phyloP scores from a whole-genome alignment of 2,113 vertebrate species.

The Acanthisitta chloris region DNA sequence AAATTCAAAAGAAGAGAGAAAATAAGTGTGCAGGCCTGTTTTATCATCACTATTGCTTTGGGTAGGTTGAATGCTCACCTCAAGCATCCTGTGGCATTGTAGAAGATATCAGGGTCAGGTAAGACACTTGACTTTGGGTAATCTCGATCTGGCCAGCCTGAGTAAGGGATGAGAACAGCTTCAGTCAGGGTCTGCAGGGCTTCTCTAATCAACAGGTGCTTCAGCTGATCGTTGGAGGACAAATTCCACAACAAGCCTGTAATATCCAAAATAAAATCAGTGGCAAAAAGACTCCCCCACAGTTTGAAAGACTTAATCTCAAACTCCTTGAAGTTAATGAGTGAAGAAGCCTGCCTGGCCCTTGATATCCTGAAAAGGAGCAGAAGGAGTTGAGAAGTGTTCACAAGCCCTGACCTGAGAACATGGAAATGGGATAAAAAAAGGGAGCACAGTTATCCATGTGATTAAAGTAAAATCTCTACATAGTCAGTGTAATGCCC shows the following conservation, averaged over 20 bases:
- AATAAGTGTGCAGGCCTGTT: background rate
- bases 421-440: background rate
- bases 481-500: rapidly evolving
- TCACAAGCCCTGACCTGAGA: background rate
- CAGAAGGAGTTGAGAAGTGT: background rate
- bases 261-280: background rate
- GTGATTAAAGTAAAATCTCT: background rate
- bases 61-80: slow-evolving; percentile 68
- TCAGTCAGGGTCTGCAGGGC: slow-evolving; percentile 77
- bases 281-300: background rate
- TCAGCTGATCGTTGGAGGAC: slow-evolving; percentile 92
- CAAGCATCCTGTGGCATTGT: slow-evolving; percentile 89
- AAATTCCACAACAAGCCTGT: slow-evolving; percentile 95
- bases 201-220: slow-evolving; percentile 77
- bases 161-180: slow-evolving; percentile 85
- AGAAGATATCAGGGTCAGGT: slow-evolving; percentile 85
- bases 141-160: slow-evolving; percentile 88
- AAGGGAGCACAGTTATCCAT: background rate
- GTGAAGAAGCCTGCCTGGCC: background rate
- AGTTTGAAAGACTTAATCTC: background rate
- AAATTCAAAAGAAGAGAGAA: background rate
- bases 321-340: background rate
- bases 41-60: background rate
- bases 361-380: background rate
- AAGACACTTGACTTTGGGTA: slow-evolving; percentile 87